Conservation (phyloP, 2,888 invertebrate genomes). For the Drosophila borealis region DNA sequence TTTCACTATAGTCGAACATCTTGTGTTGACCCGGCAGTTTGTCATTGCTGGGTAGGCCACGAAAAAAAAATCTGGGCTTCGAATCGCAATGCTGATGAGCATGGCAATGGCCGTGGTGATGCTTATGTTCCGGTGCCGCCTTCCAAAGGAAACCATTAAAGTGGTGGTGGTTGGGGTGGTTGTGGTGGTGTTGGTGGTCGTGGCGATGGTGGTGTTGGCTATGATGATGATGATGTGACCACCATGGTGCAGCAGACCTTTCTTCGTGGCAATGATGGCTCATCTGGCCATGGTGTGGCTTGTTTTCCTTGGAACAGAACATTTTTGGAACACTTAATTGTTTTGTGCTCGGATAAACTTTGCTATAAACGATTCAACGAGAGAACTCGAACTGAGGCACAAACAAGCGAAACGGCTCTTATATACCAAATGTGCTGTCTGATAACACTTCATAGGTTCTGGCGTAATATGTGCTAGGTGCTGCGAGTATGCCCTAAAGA, state of each 20-base stretch:
- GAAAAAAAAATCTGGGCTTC: slow-evolving; percentile 18
- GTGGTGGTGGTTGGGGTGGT: not conserved
- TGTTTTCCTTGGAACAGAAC: slow-evolving; percentile 12
- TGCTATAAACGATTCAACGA: slow-evolving; percentile 12
- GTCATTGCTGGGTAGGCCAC: not conserved
- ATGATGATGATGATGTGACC: slow-evolving; percentile 10
- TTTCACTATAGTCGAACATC: slow-evolving; percentile 27
- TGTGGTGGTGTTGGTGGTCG: not conserved
- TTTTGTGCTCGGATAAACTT: not conserved
- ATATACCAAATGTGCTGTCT: slow-evolving; percentile 22
- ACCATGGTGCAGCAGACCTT: not conserved
- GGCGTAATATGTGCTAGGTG: slow-evolving; percentile 6
- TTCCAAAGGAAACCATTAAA: slow-evolving; percentile 1
- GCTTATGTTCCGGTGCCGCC: not conserved
- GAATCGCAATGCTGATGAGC: not conserved
- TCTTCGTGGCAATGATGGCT: slow-evolving; percentile 10
- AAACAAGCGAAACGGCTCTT: slow-evolving; percentile 3
- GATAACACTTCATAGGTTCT: slow-evolving; percentile 10
- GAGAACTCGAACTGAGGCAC: slow-evolving; percentile 19
- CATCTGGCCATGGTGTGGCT: not conserved
- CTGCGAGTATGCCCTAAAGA: too few relatives aligned
- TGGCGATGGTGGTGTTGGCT: slow-evolving; percentile 4
- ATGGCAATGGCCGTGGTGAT: slow-evolving; percentile 9
- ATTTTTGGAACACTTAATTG: not conserved
- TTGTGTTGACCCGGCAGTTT: not conserved